A percentile compares a stretch with the other conserved stretches of the same genome.
These are phyloP conservation scores for Amiota communis DNA, from an alignment of 2,888 invertebrate species.

Conservation along the genomic window DNA sequence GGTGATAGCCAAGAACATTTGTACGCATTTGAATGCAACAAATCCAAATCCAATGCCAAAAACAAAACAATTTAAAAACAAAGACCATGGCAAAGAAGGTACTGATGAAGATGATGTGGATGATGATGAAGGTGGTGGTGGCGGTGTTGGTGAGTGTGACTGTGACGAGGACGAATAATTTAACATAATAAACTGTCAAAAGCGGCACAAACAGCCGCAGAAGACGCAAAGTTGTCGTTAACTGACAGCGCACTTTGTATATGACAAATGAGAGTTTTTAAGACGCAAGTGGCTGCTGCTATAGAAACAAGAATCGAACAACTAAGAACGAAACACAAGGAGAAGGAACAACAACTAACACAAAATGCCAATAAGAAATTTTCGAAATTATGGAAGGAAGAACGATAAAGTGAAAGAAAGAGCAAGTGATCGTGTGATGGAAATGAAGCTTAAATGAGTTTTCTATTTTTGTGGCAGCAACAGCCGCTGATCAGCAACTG, in stretches of 20 bases:
- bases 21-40: constrained; percentile 20
- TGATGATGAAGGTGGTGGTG: no score
- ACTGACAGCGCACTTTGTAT: constrained; percentile 27
- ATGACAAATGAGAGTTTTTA: constrained; percentile 62
- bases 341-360: constrained; percentile 19
- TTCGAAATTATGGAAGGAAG: constrained; percentile 17
- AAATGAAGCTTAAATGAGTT: constrained; percentile 20
- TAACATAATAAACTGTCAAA: constrained; percentile 66
- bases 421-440: constrained; percentile 14
- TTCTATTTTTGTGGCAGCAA: constrained; percentile 29
- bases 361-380: constrained; percentile 39
- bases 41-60: constrained; percentile 28
- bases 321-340: background rate
- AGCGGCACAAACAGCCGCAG: constrained; percentile 52
- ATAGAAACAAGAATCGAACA: background rate
- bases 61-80: constrained; percentile 19
- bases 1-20: constrained; percentile 24
- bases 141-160: no score
- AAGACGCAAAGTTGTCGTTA: constrained; percentile 2
- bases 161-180: constrained; percentile 49
- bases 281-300: constrained; percentile 31
- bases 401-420: background rate
- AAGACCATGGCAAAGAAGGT: no score
- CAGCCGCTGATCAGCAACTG: constrained; percentile 16
- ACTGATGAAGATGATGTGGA: no score